Percentiles rank a stretch among this genome's conserved stretches.
These are phyloP conservation scores for Alligator mississippiensis DNA, from an alignment of 2,113 vertebrate species.

Conservation along the genomic window DNA sequence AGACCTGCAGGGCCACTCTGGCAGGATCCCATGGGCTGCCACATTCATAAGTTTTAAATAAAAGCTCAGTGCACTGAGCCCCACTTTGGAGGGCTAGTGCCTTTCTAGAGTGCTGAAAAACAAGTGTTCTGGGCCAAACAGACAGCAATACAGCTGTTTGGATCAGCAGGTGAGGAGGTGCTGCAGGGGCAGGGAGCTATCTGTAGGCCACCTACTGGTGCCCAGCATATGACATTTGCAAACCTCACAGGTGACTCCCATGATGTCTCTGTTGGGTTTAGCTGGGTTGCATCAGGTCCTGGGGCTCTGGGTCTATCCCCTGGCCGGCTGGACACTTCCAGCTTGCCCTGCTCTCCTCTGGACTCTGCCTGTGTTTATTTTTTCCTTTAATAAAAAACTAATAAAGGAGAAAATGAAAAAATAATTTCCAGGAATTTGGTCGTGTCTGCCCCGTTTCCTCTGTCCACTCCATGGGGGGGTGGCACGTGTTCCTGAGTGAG, in stretches of 20 bases:
- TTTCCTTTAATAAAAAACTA: slow-evolving; percentile 67
- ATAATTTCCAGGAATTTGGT: slow-evolving; percentile 61
- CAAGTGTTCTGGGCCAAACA: neutral
- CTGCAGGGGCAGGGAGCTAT: neutral
- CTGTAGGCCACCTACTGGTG: neutral
- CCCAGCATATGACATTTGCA: neutral
- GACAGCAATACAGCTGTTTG: neutral
- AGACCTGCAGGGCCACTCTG: neutral
- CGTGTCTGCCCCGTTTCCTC: slow-evolving; percentile 47
- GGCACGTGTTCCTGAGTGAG: neutral
- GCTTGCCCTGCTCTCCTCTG: neutral
- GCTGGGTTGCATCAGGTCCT: neutral
- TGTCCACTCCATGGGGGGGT: neutral
- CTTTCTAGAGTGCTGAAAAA: neutral
- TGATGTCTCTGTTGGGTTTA: neutral
- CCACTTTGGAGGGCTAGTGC: neutral
- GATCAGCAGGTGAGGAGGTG: neutral
- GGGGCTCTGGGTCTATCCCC: neutral
- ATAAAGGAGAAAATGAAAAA: slow-evolving; percentile 75
- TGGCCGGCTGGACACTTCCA: neutral
- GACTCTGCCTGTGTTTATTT: slow-evolving; percentile 29
- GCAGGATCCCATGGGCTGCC: neutral
- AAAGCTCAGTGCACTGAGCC: neutral
- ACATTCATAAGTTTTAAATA: neutral
- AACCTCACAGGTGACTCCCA: neutral